Percentiles rank a stretch among this genome's conserved stretches.
Conservation (phyloP, 1,140 invertebrate species). For the Drosophila rufa region DNA sequence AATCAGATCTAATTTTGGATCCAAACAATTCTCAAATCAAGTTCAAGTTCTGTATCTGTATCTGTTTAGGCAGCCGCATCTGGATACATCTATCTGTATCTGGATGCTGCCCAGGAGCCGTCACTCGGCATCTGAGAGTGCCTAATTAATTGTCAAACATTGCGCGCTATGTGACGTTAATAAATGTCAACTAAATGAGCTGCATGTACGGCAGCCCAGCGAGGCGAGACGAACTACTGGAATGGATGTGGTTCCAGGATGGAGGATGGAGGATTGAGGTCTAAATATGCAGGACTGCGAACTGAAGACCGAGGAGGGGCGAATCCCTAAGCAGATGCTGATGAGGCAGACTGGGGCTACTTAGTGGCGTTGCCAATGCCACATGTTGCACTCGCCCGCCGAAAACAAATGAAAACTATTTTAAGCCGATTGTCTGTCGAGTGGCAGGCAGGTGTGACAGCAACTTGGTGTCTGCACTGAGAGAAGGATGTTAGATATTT, state of each 20-base stretch:
- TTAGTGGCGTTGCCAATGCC: conserved; percentile 77
- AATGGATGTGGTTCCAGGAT: conserved; percentile 33
- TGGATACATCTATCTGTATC: conserved; percentile 5
- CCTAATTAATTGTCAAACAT: conserved; percentile 83
- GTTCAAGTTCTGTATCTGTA: conserved; percentile 32
- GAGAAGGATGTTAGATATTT: background rate
- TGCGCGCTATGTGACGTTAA: conserved; percentile 80
- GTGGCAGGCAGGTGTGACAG: conserved; percentile 44
- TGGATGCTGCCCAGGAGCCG: conserved; percentile 18
- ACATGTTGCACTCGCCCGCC: conserved; percentile 68
- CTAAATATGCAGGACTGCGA: background rate
- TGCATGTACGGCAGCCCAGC: conserved; percentile 64
- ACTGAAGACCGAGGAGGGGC: conserved; percentile 1
- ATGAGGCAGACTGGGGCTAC: conserved; percentile 53
- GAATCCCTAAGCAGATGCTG: conserved; percentile 45
- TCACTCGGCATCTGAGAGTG: conserved; percentile 57
- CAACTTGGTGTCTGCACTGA: conserved; percentile 1
- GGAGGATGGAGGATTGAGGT: background rate
- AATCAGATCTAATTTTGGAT: conserved; percentile 37
- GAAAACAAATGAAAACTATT: conserved; percentile 81
- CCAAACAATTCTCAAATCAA: conserved; percentile 21
- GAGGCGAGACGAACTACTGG: conserved; percentile 48
- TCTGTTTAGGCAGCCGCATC: conserved; percentile 7
- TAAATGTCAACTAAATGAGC: conserved; percentile 84
- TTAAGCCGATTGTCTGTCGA: conserved; percentile 65